These are phyloP conservation scores for Pomatorhinus ruficollis DNA, from an alignment of 2,113 vertebrate genomes.

Conservation along the genomic window DNA sequence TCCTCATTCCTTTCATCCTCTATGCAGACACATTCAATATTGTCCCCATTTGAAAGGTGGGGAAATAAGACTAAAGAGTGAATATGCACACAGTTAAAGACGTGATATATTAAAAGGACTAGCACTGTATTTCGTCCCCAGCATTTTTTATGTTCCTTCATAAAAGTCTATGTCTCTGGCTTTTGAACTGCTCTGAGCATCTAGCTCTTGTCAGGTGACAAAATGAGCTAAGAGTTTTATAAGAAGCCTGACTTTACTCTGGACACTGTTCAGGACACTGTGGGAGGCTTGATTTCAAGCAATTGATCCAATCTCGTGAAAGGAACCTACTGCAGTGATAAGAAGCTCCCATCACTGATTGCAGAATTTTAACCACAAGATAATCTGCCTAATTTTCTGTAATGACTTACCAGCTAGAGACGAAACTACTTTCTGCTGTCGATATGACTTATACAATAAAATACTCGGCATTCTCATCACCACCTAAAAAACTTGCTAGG, in stretches of 20 bases:
- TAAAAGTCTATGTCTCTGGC: not conserved
- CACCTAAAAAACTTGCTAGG: not conserved
- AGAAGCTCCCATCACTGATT: not conserved
- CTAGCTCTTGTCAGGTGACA: not conserved
- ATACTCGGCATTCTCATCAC: not conserved
- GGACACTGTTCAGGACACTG: not conserved
- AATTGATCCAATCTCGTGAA: not conserved
- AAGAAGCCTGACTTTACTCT: not conserved
- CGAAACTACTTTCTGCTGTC: not conserved
- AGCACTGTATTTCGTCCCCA: not conserved
- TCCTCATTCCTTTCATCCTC: not conserved
- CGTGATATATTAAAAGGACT: not conserved
- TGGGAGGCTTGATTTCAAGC: not conserved
- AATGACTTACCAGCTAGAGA: not conserved
- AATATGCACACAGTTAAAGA: not conserved
- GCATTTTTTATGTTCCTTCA: not conserved
- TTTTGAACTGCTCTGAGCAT: not conserved
- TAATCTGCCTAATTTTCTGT: not conserved
- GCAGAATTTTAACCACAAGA: not conserved
- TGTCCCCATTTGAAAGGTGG: not conserved
- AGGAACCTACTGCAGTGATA: not conserved
- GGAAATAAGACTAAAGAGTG: not conserved
- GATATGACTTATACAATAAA: not conserved
- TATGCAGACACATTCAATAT: not conserved
- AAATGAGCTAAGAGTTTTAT: not conserved